Evolutionary conservation across 2,888 invertebrate genomes (phyloP), one percentile per base, ranked within the genome.

Genomic region (Cantharis flavilabris): DNA sequence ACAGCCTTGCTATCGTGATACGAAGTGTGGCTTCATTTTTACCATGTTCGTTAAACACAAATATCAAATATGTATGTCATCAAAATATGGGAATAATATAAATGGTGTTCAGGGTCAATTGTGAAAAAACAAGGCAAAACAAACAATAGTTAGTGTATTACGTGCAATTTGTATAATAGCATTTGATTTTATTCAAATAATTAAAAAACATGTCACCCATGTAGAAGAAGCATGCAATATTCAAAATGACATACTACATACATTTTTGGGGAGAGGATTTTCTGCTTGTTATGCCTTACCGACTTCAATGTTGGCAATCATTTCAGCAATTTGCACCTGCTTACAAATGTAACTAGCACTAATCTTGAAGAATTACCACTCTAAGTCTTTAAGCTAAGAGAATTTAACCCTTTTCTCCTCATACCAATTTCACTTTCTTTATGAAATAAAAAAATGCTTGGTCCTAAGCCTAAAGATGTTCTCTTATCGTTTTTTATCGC

Each of bases 1-100:
- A 71, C 73, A 77, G 72, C 79, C 80, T 80, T 80, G 80, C 79
- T 78, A 80, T 79, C 70, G 69, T 70, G 33, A 26, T 73, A 23
- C 49, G 67, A 76, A 70, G 76, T 70, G 70, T 70, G 70, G 73
- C 65, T 72, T 76, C 69, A 62, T 71, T 76, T 72, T 63, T 63
- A 71, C 71, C 69, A 76, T 76, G 76, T 72, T 72, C 72, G 72
- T 76, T 76, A 76, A 76, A 76, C 76, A 73, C 76, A 76, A 73
- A 75, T 73, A 77, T 75, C 76, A 76, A 73, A 75, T 73, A 77
- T 75, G 71, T 74, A 71, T 77, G 77, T 76, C 76, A 73, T 71
- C 76, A 76, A 73, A 76, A 73, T 73, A 76, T 71, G 71, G 71
- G 73, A 76, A 76, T 73, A 73, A 76, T 73, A 33, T 33, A 76